Percentiles rank a stretch among this genome's conserved stretches.
phyloP scores from a whole-genome alignment of 2,888 invertebrate species.

The Perizoma affinitatum region DNA sequence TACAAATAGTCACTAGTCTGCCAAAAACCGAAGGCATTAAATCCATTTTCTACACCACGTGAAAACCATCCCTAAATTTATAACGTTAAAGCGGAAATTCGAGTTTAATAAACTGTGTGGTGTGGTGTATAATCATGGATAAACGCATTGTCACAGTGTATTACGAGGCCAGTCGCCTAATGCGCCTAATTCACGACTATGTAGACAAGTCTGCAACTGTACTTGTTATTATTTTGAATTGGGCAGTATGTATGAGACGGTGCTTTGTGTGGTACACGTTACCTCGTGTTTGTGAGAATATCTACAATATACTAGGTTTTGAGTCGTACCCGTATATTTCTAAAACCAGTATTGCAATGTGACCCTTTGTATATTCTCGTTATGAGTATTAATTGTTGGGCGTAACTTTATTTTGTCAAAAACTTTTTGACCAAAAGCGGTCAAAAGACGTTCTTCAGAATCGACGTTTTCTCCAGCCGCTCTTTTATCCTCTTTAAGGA shows the following conservation, averaged over 20 bases:
- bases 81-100: conserved; percentile 38
- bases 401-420: no score
- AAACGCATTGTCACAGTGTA: conserved; percentile 79
- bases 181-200: conserved; percentile 80
- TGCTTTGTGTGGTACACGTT: conserved; percentile 17
- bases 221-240: conserved; percentile 62
- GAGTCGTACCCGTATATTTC: conserved; percentile 4
- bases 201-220: conserved; percentile 66
- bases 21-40: conserved; percentile 51
- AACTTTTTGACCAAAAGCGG: no score
- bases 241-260: conserved; percentile 43
- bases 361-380: not conserved
- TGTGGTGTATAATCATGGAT: conserved; percentile 68
- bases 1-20: conserved; percentile 72
- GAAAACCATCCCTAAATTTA: conserved; percentile 40
- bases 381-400: no score
- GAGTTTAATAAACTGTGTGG: conserved; percentile 24
- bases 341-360: conserved; percentile 1
- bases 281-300: not conserved
- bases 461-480: no score
- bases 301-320: not conserved
- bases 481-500: no score
- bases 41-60: conserved; percentile 24
- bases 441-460: no score
- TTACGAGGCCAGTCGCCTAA: conserved; percentile 73